These are phyloP conservation scores for Drosophila simulans DNA, from an alignment of 1,140 invertebrate species.

Conservation along the genomic window DNA sequence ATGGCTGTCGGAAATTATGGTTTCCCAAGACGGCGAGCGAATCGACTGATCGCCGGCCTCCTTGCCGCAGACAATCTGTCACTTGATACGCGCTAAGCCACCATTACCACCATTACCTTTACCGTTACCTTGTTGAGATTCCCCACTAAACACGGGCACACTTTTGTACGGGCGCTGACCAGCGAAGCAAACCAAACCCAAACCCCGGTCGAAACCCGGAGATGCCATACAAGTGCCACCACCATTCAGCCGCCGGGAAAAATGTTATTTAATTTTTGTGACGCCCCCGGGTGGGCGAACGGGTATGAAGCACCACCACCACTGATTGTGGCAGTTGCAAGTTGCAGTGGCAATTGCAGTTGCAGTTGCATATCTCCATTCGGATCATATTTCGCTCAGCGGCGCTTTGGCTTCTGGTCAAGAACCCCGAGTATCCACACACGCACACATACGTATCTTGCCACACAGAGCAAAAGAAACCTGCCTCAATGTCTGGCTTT, in stretches of 20 bases:
- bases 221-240: slow-evolving; percentile 69
- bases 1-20: slow-evolving; percentile 71
- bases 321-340: slow-evolving; percentile 29
- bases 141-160: slow-evolving; percentile 36
- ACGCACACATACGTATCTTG: background rate
- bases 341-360: slow-evolving; percentile 48
- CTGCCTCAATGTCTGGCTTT: slow-evolving; percentile 63
- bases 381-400: slow-evolving; percentile 64
- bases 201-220: slow-evolving; percentile 37
- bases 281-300: slow-evolving; percentile 32
- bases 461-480: slow-evolving; percentile 12
- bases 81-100: slow-evolving; percentile 75
- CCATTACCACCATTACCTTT: slow-evolving; percentile 35
- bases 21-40: slow-evolving; percentile 63
- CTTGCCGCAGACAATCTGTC: slow-evolving; percentile 81
- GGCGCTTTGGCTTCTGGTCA: slow-evolving; percentile 41
- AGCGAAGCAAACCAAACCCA: slow-evolving; percentile 74
- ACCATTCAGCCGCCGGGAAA: slow-evolving; percentile 8
- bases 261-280: slow-evolving; percentile 69
- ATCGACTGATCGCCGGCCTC: slow-evolving; percentile 61
- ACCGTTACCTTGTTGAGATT: slow-evolving; percentile 75
- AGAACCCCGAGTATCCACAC: slow-evolving; percentile 21
- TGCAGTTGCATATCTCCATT: slow-evolving; percentile 40
- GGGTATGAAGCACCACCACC: slow-evolving; percentile 26
- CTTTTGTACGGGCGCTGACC: slow-evolving; percentile 74